Base-by-base conservation (phyloP, 1,140 invertebrate species). In the Heliconius melpomene region DNA sequence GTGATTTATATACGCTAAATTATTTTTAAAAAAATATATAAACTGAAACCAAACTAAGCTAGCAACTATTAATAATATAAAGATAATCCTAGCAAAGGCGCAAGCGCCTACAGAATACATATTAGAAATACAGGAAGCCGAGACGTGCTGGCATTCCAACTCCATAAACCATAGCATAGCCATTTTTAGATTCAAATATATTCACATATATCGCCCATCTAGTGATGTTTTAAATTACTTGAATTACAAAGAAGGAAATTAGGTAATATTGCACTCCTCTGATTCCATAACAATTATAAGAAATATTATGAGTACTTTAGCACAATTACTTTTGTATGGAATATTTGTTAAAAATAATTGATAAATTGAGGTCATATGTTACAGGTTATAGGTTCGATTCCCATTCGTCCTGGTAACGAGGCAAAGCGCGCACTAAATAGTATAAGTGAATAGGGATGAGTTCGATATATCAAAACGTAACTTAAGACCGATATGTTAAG, bases 121-220 rank as follows among this genome's bases (percentile, higher is more conserved):
- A 87, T 86, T 82, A 84, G 82, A 83, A 74, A 72, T 74, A 76
- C 86, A 88, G 86, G 87, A 88, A 89, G 81, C 83, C 70, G 46
- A 75, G 75, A 85, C 85, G 76, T 84, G 85, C 81, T 74, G 54
- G 82, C 85, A 89, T 88, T 88, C 86, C 85, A 80, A 78, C 77
- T 74, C 81, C 83, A 83, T 80, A 83, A 80, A 78, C 82, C 79
- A 84, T 77, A 75, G 79, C 79, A 52, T 73, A 71, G 80, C 82
- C 86, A 84, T 88, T 87, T 88, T 87, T 85, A 87, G 88, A 85
- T 83, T 75, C 60, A 72, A 66, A 75, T 36, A 40, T 50, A 70
- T 81, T 78, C 72, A 75, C 70, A 80, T 80, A 71, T 54, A 80
- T 78, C 76, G 26, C 29, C 74, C 32, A 66, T 18, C 20, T 13